Conservation (phyloP, 2,797 vertebrate species). For the Parauchenoglanis punctatus region DNA sequence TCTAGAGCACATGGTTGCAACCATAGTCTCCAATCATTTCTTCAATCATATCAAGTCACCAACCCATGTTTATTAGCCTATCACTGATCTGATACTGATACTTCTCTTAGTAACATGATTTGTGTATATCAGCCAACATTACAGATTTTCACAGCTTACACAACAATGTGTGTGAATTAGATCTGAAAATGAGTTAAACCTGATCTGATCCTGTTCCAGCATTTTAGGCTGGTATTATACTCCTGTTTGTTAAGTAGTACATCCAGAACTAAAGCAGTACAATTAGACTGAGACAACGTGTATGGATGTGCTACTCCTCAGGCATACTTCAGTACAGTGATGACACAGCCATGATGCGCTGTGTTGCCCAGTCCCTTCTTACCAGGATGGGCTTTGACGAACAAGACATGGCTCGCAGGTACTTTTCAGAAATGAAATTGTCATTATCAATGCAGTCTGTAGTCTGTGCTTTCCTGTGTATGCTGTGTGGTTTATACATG, state of each 20-base stretch:
- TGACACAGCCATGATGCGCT: slow-evolving; percentile 94
- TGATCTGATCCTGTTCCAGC: background rate
- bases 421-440: slow-evolving; percentile 44
- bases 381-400: slow-evolving; percentile 86
- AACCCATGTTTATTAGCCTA: background rate
- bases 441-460: background rate
- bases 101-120: background rate
- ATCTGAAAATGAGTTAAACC: background rate
- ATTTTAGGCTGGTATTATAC: background rate
- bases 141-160: background rate
- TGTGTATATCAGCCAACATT: background rate
- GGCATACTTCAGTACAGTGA: slow-evolving; percentile 90
- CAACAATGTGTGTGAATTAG: too few species aligned
- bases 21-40: background rate
- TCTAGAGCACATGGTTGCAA: background rate
- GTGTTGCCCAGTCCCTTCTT: slow-evolving; percentile 90
- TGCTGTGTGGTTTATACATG: background rate
- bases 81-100: background rate
- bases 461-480: background rate
- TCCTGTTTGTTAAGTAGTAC: background rate
- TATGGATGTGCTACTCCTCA: slow-evolving; percentile 51
- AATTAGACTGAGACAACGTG: background rate
- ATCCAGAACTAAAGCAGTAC: background rate
- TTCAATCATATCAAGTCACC: too few species aligned
- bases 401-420: slow-evolving; percentile 93